phyloP scores from a whole-genome alignment of 2,113 vertebrate genomes.

The Chaenocephalus aceratus region DNA sequence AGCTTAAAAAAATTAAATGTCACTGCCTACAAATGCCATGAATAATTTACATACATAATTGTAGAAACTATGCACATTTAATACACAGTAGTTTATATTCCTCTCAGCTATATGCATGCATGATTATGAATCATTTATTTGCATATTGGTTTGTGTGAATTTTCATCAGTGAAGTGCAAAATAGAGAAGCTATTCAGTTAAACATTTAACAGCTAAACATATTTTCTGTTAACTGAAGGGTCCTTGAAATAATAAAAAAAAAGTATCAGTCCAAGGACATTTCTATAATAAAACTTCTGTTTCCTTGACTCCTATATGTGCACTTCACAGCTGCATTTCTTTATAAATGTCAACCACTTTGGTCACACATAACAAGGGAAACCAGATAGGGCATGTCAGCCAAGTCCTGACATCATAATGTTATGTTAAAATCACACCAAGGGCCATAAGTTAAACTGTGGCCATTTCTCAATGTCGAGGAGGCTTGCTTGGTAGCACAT shows the following conservation, averaged over 20 bases:
- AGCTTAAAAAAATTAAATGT: conserved; percentile 24
- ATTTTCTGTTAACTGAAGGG: neutral
- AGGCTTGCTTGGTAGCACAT: no score
- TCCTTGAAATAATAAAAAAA: neutral
- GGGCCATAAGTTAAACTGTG: neutral
- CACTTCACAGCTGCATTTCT: neutral
- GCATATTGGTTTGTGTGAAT: neutral
- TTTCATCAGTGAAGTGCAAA: neutral
- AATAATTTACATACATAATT: conserved; percentile 56
- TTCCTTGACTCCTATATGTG: neutral
- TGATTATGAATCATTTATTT: conserved; percentile 22
- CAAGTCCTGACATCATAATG: neutral
- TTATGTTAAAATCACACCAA: neutral
- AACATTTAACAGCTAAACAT: neutral
- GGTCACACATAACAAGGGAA: neutral
- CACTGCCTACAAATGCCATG: conserved; percentile 26
- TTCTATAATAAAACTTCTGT: neutral
- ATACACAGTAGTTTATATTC: conserved; percentile 24
- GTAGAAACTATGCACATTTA: conserved; percentile 15
- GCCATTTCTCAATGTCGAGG: no score
- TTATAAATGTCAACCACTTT: neutral
- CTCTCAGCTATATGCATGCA: conserved; percentile 18
- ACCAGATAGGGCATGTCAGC: neutral
- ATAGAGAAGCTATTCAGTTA: neutral
- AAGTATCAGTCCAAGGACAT: neutral